Evolutionary conservation across 1,140 invertebrate genomes (phyloP).

Genomic region (Ceratina australensis): DNA sequence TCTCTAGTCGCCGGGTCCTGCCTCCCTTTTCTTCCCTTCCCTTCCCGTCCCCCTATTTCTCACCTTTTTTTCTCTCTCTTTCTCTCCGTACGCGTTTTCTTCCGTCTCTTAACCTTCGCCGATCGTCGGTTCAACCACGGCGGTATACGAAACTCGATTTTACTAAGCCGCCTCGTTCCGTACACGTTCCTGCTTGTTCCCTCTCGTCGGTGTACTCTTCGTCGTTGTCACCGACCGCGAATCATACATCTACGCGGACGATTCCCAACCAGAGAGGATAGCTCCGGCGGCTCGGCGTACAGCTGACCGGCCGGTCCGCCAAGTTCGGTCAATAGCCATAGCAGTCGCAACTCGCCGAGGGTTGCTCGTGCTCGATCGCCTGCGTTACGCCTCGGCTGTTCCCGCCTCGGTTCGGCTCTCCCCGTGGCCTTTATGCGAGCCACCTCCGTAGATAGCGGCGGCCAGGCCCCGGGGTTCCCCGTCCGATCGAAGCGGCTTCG

Average conservation of each 20-base stretch:
- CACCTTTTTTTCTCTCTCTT: not conserved
- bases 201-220: not conserved
- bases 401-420: slow-evolving; percentile 49
- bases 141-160: not conserved
- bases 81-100: not conserved
- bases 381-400: slow-evolving; percentile 54
- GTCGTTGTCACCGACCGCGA: slow-evolving; percentile 9
- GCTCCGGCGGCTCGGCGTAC: slow-evolving; percentile 68
- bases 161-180: no score
- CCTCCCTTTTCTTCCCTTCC: no score
- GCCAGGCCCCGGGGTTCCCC: slow-evolving; percentile 39
- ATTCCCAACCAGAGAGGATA: slow-evolving; percentile 52
- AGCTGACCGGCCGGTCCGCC: slow-evolving; percentile 78
- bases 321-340: slow-evolving; percentile 78
- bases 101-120: slow-evolving; percentile 6
- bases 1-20: no score
- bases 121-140: not conserved
- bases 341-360: slow-evolving; percentile 66
- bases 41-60: no score
- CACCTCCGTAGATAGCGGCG: slow-evolving; percentile 55
- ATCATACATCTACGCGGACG: slow-evolving; percentile 48
- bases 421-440: slow-evolving; percentile 62
- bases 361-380: slow-evolving; percentile 63
- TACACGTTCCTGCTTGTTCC: no score
- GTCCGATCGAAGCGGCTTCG: slow-evolving; percentile 47